Evolutionary conservation across 2,797 vertebrate genomes (phyloP), one percentile per base, ranked within the genome.

Genomic region (Labeo calbasu): DNA sequence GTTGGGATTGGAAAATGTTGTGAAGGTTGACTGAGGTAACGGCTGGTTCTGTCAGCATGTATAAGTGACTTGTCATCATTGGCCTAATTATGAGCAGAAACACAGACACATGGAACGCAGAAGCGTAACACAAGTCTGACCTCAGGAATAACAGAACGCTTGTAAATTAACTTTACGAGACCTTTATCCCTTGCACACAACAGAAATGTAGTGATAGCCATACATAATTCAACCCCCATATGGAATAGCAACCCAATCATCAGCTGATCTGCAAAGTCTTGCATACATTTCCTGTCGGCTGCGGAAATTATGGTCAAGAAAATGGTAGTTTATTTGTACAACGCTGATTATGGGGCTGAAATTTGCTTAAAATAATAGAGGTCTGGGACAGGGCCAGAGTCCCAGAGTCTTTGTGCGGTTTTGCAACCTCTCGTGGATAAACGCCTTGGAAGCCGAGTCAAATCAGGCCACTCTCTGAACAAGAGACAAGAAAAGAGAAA

Each of bases 351-450:
- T 80, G 83, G 66, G 68, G 73, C 46, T 79, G 17, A 79, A 77
- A 78, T 81, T 73, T 68, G 68, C 63, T 77, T 78, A 84, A 84
- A 88, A 88, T 82, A 84, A 69, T 57, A 76, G 23, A 70, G 21
- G 3, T 72, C 46, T 79, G 28, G 88, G 88, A n/a, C 79, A 88
- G 66, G 46, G 83, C 84, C 59, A 89, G 88, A 63, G 87, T 90
- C 85, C 85, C 86, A 86, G 85, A 90, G 61, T 72, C 55, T 93
- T 88, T 87, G 12, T 81, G 87, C 82, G 87, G 79, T 80, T 91
- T 91, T 89, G 86, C 87, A 91, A 91, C 88, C 90, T 91, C 86
- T 90, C 82, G 82, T 87, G 88, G 87, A 92, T 89, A 68, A 90
- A 89, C 84, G 70, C 65, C 86, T 88, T 17, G 40, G 66, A 92